Evolutionary conservation across 1,140 invertebrate species (phyloP).

Genomic region (Calephelis virginiensis): DNA sequence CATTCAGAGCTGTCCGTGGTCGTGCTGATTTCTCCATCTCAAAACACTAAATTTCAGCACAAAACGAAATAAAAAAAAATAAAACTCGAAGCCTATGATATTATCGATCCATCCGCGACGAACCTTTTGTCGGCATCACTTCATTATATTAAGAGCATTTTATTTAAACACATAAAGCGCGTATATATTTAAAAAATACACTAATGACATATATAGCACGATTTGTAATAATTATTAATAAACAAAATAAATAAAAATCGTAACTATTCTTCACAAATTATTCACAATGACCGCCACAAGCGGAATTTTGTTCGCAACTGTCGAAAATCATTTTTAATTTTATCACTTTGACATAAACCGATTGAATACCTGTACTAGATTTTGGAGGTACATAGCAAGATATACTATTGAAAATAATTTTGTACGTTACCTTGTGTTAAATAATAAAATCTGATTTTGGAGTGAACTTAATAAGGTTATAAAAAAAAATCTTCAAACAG

Average conservation of each 20-base stretch:
- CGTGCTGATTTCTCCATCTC: constrained; percentile 74
- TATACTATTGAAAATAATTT: no score
- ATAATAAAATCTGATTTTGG: no score
- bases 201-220: constrained; percentile 33
- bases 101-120: constrained; percentile 70
- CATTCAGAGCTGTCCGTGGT: constrained; percentile 79
- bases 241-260: constrained; percentile 72
- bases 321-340: constrained; percentile 16
- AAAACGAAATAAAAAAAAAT: constrained; percentile 42
- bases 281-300: constrained; percentile 49
- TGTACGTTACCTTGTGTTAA: no score
- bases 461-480: no score
- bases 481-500: no score
- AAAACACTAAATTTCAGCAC: constrained; percentile 43
- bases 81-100: constrained; percentile 65
- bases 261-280: constrained; percentile 36
- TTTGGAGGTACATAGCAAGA: no score
- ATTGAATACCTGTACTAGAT: constrained; percentile 15
- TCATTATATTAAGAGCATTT: constrained; percentile 41
- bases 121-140: constrained; percentile 63
- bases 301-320: constrained; percentile 66
- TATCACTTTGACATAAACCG: constrained; percentile 23
- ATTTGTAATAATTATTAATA: constrained; percentile 51
- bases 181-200: constrained; percentile 30
- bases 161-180: constrained; percentile 31